phyloP scores from a whole-genome alignment of 2,888 invertebrate genomes.

The Sinotaia quadrata region DNA sequence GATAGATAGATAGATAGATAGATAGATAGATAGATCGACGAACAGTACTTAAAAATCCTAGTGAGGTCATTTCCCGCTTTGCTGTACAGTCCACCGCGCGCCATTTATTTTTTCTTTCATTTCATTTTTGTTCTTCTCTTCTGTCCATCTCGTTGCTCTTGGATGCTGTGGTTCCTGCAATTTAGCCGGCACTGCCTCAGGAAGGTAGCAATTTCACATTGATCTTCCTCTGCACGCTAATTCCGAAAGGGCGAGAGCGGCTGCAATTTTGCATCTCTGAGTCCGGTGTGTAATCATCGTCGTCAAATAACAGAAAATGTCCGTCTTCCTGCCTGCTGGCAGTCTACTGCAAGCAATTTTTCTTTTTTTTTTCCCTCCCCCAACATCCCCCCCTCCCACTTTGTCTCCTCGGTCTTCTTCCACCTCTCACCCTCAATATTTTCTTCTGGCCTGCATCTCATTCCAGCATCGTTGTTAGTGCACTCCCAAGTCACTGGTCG shows the following conservation, averaged over 20 bases:
- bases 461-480: no score
- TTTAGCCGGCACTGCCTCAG: conserved; percentile 1
- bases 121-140: not conserved
- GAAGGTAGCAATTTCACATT: conserved; percentile 22
- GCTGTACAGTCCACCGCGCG: not conserved
- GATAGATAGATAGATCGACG: not conserved
- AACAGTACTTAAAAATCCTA: not conserved
- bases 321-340: conserved; percentile 8
- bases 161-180: conserved; percentile 14
- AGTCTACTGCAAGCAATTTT: not conserved
- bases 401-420: no score
- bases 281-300: conserved; percentile 13
- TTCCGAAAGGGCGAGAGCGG: not conserved
- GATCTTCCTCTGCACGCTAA: not conserved
- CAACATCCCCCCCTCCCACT: not conserved
- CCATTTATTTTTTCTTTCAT: not conserved
- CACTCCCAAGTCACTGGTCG: no score
- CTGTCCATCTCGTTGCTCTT: conserved; percentile 14
- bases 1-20: not conserved
- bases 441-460: no score
- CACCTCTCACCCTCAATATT: no score
- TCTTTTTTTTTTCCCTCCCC: not conserved
- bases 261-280: not conserved
- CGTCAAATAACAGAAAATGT: conserved; percentile 23
- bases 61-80: not conserved